phyloP scores from a whole-genome alignment of 1,140 invertebrate genomes.

The Cydia pomonella region DNA sequence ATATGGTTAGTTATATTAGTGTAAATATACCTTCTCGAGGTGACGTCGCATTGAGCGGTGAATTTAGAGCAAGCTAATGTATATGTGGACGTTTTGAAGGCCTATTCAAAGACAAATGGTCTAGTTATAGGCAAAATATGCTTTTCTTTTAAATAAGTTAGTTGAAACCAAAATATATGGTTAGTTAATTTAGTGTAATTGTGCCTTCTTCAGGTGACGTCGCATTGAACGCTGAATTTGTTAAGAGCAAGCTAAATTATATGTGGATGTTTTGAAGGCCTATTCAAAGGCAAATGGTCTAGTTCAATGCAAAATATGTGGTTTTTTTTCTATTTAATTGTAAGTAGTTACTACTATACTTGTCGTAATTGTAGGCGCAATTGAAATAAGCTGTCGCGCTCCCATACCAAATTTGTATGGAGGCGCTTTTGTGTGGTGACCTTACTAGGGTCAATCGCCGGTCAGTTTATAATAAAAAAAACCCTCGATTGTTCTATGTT shows the following conservation, averaged over 20 bases:
- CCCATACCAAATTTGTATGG: no score
- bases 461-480: no score
- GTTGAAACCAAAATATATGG: no score
- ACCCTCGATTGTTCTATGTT: no score
- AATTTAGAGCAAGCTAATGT: conserved; percentile 1
- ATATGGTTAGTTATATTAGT: neutral
- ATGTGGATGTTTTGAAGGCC: neutral
- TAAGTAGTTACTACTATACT: no score
- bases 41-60: neutral
- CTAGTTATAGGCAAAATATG: neutral
- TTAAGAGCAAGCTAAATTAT: neutral
- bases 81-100: neutral
- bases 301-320: neutral
- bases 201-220: neutral
- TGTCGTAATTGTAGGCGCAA: no score
- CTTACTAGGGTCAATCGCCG: no score
- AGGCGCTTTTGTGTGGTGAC: no score
- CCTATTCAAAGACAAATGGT: neutral
- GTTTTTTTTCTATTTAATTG: no score
- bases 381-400: no score
- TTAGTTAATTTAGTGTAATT: neutral
- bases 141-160: no score
- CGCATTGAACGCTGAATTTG: neutral
- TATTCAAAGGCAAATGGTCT: neutral
- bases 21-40: neutral